Percentiles rank a stretch among this genome's conserved stretches.
These are phyloP conservation scores for Podarcis siculus DNA, from an alignment of 2,797 vertebrate species.

Conservation along the genomic window DNA sequence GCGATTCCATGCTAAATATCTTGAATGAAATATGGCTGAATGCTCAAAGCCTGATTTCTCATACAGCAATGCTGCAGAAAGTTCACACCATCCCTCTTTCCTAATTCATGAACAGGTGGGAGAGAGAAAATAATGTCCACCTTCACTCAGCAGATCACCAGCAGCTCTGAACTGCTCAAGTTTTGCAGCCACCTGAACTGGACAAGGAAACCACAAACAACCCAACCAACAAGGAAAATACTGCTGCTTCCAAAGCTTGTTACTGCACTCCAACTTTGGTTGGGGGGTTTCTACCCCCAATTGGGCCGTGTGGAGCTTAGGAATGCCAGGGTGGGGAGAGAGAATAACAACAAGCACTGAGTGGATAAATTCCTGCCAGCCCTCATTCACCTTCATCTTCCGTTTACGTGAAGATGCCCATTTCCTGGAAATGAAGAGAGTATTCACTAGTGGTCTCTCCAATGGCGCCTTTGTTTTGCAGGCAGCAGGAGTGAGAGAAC, in stretches of 20 bases:
- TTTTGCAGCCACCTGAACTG: neutral
- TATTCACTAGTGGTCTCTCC: neutral
- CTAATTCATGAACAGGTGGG: neutral
- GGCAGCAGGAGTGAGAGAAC: neutral
- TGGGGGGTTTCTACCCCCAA: neutral
- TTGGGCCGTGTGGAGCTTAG: neutral
- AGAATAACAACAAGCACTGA: neutral
- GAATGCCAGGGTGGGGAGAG: neutral
- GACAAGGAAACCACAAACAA: neutral
- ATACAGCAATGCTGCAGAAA: neutral
- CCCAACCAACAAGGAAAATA: neutral
- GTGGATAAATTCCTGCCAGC: neutral
- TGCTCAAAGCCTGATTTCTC: neutral
- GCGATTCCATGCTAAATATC: neutral
- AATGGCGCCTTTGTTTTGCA: neutral
- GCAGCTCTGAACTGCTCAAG: neutral
- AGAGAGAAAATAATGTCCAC: neutral
- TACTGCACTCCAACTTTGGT: neutral
- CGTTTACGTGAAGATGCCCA: neutral
- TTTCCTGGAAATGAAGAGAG: neutral
- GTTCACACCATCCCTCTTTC: neutral
- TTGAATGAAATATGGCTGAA: neutral
- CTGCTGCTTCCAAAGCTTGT: neutral
- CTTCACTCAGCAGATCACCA: neutral
- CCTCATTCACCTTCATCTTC: neutral